Conservation (phyloP, 2,888 invertebrate species). For the Coleophora deauratella region DNA sequence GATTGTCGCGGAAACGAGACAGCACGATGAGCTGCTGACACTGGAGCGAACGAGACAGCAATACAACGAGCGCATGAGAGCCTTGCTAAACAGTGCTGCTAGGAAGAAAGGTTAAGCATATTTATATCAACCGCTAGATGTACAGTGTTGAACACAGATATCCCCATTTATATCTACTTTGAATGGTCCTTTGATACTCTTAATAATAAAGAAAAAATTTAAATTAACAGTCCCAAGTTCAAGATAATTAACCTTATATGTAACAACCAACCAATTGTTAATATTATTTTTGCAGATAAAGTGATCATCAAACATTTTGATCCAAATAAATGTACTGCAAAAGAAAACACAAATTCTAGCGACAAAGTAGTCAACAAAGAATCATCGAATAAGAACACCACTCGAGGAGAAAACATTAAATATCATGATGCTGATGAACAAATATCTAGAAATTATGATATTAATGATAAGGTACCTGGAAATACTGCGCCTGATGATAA, state of each 20-base stretch:
- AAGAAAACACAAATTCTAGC: neutral
- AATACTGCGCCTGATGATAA: no score
- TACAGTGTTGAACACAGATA: neutral
- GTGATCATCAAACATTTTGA: conserved; percentile 17
- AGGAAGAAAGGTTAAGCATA: conserved; percentile 16
- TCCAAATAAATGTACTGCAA: conserved; percentile 6
- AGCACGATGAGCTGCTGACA: conserved; percentile 16
- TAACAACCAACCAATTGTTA: no score
- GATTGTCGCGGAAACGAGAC: conserved; percentile 16
- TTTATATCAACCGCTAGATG: neutral
- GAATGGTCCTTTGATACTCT: no score
- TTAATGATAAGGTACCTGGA: no score
- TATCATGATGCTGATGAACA: no score
- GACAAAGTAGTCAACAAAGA: neutral
- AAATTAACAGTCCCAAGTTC: no score
- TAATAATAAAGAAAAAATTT: no score
- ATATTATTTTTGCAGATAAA: conserved; percentile 15
- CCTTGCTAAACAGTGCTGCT: conserved; percentile 6
- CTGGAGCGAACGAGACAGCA: conserved; percentile 28
- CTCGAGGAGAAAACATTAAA: no score
- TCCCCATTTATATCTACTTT: neutral
- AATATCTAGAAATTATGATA: no score
- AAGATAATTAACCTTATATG: no score
- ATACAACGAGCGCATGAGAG: conserved; percentile 30
- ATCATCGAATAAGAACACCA: no score